Percentiles rank a stretch among this genome's conserved stretches.
Conservation (phyloP, 2,888 invertebrate genomes). For the Coenonympha arcania region DNA sequence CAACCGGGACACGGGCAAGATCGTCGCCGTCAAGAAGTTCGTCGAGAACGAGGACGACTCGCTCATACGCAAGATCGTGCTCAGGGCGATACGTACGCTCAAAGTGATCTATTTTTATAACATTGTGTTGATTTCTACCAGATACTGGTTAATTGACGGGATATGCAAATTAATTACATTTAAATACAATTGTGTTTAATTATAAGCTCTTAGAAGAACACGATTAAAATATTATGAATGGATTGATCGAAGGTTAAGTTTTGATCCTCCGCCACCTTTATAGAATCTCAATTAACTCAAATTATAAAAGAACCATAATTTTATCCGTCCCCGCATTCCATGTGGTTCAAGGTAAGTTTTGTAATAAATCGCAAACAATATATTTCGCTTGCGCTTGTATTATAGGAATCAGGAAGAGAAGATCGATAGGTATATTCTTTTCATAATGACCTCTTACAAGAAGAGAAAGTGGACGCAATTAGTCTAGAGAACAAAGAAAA, state of each 20-base stretch:
- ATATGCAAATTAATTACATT: no score
- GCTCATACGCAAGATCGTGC: no score
- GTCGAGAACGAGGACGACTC: no score
- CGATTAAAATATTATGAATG: background rate
- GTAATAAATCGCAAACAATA: background rate
- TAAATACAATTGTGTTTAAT: no score
- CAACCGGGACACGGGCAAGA: no score
- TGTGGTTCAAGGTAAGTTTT: background rate
- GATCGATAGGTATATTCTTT: background rate
- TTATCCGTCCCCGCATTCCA: background rate
- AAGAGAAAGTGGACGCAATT: background rate
- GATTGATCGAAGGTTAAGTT: background rate
- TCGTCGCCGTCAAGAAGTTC: no score
- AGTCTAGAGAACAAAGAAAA: slow-evolving; percentile 1
- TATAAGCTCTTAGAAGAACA: no score
- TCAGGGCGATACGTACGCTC: no score
- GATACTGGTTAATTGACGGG: no score
- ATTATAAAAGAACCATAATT: background rate
- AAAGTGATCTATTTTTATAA: no score
- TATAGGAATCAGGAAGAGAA: background rate
- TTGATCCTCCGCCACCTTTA: background rate
- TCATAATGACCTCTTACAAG: background rate
- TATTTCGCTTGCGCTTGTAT: background rate
- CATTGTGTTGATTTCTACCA: no score
- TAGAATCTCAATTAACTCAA: no score